A percentile compares a stretch with the other conserved stretches of the same genome.
Evolutionary conservation across 2,113 vertebrate genomes (phyloP).

Genomic region (Abramis brama): DNA sequence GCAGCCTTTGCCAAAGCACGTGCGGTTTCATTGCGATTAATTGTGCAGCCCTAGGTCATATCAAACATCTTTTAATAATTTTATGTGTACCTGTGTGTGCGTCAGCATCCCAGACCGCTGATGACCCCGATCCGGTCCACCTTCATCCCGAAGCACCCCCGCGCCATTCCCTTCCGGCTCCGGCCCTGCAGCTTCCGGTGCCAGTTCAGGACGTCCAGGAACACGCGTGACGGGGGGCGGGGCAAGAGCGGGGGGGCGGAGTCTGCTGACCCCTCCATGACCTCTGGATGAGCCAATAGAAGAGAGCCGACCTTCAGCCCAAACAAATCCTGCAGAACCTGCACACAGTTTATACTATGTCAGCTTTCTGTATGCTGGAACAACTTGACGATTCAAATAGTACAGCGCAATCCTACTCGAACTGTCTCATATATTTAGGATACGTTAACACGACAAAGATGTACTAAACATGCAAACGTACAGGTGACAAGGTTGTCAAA

Average conservation of each 20-base stretch:
- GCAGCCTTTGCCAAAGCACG: too few species aligned
- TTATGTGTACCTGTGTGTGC: constrained; percentile 32
- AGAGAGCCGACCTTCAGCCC: constrained; percentile 67
- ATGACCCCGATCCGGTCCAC: constrained; percentile 82
- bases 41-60: too few species aligned
- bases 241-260: constrained; percentile 4
- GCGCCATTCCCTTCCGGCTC: constrained; percentile 65
- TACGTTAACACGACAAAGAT: too few species aligned
- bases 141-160: constrained; percentile 83
- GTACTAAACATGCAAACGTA: too few species aligned
- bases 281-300: constrained; percentile 64
- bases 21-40: too few species aligned
- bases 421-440: too few species aligned
- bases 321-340: constrained; percentile 70
- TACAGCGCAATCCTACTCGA: neutral
- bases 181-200: constrained; percentile 70
- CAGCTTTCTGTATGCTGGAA: too few species aligned
- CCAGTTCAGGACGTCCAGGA: constrained; percentile 67
- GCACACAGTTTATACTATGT: neutral
- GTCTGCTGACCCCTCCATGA: constrained; percentile 64
- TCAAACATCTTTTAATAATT: too few species aligned
- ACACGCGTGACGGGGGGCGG: constrained; percentile 54
- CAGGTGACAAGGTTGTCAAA: too few species aligned
- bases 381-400: too few species aligned
- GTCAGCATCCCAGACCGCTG: constrained; percentile 79